Evolutionary conservation across 2,888 invertebrate species (phyloP), one percentile per base, ranked within the genome.

Genomic region (Drosophila tripunctata): DNA sequence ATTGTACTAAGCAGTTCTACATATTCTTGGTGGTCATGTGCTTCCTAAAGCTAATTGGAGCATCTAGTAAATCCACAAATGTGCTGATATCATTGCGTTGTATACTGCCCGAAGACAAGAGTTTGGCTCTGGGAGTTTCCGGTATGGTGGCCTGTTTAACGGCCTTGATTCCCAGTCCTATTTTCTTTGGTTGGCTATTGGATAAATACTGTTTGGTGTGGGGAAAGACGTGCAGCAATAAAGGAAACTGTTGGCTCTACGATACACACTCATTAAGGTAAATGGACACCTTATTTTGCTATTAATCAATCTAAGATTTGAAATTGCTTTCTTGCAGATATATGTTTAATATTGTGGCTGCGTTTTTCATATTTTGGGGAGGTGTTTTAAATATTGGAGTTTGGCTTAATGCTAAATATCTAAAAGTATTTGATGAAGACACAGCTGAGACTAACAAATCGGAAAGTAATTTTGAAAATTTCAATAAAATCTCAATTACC

Each of bases 201-300:
- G 91, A 91, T 67, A 78, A 66, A 31, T 93, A 94, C 3, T 95
- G 95, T 78, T 89, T 94, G 30, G 94, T 95, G 14, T 95, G 95
- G 95, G 95, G 95, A 3, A 94, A 94, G 87, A 94, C 94, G 5
- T 95, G 95, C 79, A 92, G 93, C 4, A 93, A 93, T 38, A 93
- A 93, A 44, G 95, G 95, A 57, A 95, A 95, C 79, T 95, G 95
- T 84, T 95, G 95, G 95, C 91, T 95, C 2, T 95, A 95, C 88
- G 93, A 95, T 81, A 94, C 94, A 12, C 92, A 93, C 76, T 92
- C 92, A 1, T 90, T 95, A 61, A 86, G 92, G 89, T 90, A 67
- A 14, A 10, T n/a, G n/a, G n/a, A n/a, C n/a, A n/a, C n/a, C n/a
- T n/a, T n/a, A n/a, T n/a, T 24, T 24, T 7, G 24, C 4, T 24